A percentile compares a stretch with the other conserved stretches of the same genome.
phyloP scores from a whole-genome alignment of 2,797 vertebrate species.

The Hirundo rustica region DNA sequence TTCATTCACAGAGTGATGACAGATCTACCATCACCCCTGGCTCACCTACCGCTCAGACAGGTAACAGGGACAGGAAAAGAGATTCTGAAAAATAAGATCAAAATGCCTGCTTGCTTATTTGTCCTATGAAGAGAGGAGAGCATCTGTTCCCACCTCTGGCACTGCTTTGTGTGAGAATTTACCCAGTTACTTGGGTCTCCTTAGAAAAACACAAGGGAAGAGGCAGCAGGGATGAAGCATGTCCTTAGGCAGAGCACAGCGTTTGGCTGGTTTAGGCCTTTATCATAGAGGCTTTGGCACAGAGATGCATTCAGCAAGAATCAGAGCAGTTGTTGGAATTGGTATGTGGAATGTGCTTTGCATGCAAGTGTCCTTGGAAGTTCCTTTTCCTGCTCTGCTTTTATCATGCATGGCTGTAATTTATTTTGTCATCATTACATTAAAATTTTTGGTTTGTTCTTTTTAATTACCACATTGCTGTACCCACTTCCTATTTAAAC shows the following conservation, averaged over 20 bases:
- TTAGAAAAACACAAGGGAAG: neutral
- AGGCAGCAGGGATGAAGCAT: neutral
- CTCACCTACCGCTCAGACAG: slow-evolving; percentile 77
- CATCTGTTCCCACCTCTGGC: neutral
- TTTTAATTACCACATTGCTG: slow-evolving; percentile 51
- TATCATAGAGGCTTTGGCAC: neutral
- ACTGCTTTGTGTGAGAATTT: neutral
- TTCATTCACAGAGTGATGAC: slow-evolving; percentile 85
- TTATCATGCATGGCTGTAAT: slow-evolving; percentile 55
- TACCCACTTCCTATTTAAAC: slow-evolving; percentile 57
- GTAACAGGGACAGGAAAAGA: slow-evolving; percentile 71
- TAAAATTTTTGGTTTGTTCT: slow-evolving; percentile 49
- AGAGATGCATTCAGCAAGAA: neutral
- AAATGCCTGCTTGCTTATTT: neutral
- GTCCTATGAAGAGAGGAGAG: neutral
- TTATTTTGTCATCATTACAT: slow-evolving; percentile 58
- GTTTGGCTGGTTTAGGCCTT: neutral
- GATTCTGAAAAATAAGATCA: neutral
- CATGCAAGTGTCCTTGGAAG: slow-evolving; percentile 30
- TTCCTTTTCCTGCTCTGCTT: slow-evolving; percentile 46
- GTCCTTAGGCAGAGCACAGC: neutral
- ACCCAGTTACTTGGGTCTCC: neutral
- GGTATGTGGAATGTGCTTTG: slow-evolving; percentile 54
- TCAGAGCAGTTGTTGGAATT: slow-evolving; percentile 43
- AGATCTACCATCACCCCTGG: slow-evolving; percentile 79